Conservation (phyloP, 2,888 invertebrate genomes). For the Agrochola lota region DNA sequence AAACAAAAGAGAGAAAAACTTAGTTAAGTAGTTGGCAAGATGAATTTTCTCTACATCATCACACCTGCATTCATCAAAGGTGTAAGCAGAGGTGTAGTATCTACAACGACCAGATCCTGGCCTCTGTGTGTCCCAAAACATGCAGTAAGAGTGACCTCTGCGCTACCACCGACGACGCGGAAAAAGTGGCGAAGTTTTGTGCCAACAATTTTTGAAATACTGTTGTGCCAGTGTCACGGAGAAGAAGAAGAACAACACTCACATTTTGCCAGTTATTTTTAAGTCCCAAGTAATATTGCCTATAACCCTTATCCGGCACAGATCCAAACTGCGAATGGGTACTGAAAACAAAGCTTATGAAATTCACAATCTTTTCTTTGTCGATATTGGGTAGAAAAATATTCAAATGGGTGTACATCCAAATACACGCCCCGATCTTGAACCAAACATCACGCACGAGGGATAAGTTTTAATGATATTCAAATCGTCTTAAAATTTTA, state of each 20-base stretch:
- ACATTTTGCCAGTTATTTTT: background rate
- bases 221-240: too few relatives aligned
- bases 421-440: background rate
- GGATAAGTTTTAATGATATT: slow-evolving; percentile 19
- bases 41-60: background rate
- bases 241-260: background rate
- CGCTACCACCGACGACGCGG: too few relatives aligned
- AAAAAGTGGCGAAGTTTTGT: background rate
- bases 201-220: background rate
- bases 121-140: too few relatives aligned
- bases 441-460: slow-evolving; percentile 26
- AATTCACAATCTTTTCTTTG: slow-evolving; percentile 4
- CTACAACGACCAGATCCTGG: background rate
- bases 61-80: background rate
- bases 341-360: background rate
- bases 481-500: slow-evolving; percentile 50
- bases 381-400: background rate
- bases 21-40: background rate
- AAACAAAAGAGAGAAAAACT: slow-evolving; percentile 1
- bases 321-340: background rate
- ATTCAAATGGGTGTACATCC: slow-evolving; percentile 12
- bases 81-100: background rate
- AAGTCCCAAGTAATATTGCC: background rate
- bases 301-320: too few relatives aligned
- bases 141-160: too few relatives aligned